Conservation (phyloP, 2,888 invertebrate genomes). For the Anoplius nigerrimus region DNA sequence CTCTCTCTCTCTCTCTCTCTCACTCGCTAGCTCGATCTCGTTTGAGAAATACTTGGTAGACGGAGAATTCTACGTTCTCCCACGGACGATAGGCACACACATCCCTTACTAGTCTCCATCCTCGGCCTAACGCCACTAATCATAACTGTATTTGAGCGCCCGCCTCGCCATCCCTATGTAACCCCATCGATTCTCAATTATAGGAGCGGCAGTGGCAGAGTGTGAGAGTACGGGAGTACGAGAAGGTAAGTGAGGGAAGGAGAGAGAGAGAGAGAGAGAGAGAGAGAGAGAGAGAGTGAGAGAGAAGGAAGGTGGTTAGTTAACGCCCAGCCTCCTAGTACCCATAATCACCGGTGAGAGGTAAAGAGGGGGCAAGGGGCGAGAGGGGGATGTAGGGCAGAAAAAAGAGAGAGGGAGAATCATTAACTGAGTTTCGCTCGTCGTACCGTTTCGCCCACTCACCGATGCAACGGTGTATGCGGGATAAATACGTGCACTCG, state of each 20-base stretch:
- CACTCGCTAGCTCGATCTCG: too few species aligned
- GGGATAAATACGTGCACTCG: neutral
- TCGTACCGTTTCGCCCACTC: neutral
- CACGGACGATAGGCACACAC: too few species aligned
- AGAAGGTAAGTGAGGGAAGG: too few species aligned
- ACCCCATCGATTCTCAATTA: conserved; percentile 56
- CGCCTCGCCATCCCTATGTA: conserved; percentile 36
- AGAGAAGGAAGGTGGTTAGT: conserved; percentile 21
- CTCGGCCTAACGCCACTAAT: conserved; percentile 53
- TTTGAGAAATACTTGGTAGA: too few species aligned
- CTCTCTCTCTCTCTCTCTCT: too few species aligned
- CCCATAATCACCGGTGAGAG: conserved; percentile 19
- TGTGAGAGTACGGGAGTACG: too few species aligned
- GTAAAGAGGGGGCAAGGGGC: too few species aligned
- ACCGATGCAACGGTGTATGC: neutral
- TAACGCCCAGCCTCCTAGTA: conserved; percentile 40
- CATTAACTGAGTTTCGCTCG: neutral
- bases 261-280: conserved; percentile 6
- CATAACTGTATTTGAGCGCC: conserved; percentile 62
- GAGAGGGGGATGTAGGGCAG: conserved; percentile 17
- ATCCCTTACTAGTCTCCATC: too few species aligned
- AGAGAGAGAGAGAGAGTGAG: conserved; percentile 3
- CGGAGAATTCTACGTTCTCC: too few species aligned
- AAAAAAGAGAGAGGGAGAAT: conserved; percentile 5
- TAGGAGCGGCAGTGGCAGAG: conserved; percentile 19